phyloP scores from a whole-genome alignment of 2,797 vertebrate genomes.

The Urocyon cinereoargenteus region DNA sequence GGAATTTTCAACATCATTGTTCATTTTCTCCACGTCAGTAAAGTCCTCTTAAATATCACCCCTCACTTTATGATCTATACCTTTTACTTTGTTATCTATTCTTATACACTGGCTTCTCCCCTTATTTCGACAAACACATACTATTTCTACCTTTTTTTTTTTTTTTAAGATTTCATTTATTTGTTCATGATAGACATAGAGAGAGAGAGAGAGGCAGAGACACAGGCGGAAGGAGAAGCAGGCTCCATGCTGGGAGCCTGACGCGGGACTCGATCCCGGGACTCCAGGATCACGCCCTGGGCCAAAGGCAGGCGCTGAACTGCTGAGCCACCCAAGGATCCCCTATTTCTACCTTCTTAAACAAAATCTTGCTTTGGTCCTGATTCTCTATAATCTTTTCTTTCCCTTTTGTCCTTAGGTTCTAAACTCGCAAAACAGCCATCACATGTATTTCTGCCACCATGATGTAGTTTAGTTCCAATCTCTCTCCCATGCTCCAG shows the following conservation, averaged over 20 bases:
- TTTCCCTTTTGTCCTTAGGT: neutral
- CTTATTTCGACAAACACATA: neutral
- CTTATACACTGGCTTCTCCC: neutral
- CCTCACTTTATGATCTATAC: neutral
- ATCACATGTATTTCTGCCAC: neutral
- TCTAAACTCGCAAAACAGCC: neutral
- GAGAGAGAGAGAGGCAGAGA: too few species aligned
- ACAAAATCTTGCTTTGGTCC: neutral
- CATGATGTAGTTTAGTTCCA: neutral
- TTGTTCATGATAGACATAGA: too few species aligned
- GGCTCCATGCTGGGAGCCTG: too few species aligned
- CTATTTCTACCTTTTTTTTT: neutral
- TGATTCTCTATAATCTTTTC: neutral
- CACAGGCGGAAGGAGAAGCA: too few species aligned
- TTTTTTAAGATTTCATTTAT: too few species aligned
- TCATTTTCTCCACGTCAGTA: neutral
- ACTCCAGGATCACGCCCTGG: too few species aligned
- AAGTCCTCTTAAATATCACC: neutral
- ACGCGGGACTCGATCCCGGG: accelerated
- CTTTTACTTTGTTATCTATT: neutral
- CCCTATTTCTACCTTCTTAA: neutral
- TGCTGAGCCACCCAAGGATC: too few species aligned
- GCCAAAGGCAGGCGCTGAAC: too few species aligned
- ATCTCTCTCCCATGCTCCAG: slow-evolving; percentile 13
- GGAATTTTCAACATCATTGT: neutral